Base-by-base conservation (phyloP, 2,113 vertebrate species). In the Labeo rohita region DNA sequence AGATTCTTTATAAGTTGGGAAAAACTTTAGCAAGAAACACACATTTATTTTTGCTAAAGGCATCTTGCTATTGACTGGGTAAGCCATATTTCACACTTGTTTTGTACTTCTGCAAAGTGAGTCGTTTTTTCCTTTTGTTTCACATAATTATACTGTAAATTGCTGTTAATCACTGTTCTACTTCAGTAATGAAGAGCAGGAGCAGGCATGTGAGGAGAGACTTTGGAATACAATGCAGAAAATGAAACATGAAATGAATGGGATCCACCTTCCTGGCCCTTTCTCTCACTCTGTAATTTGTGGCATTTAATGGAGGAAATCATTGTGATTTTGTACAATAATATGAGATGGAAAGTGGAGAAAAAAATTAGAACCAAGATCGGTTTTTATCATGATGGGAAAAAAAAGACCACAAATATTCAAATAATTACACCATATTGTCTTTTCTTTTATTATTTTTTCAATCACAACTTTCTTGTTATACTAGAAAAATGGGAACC, bases 231-330 rank as follows among this genome's bases (percentile, higher is more conserved):
- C 86, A 90, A 91, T 90, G 52, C 72, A n/a, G 83, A 84, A 88
- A 89, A 90, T 91, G 89, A 89, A 86, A 85, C 85, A 84, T 87
- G 76, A 89, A 89, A 82, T 86, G 83, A 89, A 89, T 86, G 70
- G 39, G 74, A 81, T 84, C 81, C 80, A 87, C 88, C 80, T 87
- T 81, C 8, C 80, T 73, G 65, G 84, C 73, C 83, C 83, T 84
- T 89, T 83, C 78, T 80, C 54, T 82, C 66, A 86, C 79, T 82
- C 73, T 88, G 87, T 65, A 89, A 88, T 89, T 89, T 88, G 83
- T 88, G 49, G 28, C 78, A 74, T 87, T 81, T 74, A 83, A 84
- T 88, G 87, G 43, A 74, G 61, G 36, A 83, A 88, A 88, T 88
- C 74, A 84, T 84, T 84, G 84, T 87, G 68, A 87, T 90, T 88